These are phyloP conservation scores for Ectobius pallidus DNA, from an alignment of 2,888 invertebrate species.

Conservation along the genomic window DNA sequence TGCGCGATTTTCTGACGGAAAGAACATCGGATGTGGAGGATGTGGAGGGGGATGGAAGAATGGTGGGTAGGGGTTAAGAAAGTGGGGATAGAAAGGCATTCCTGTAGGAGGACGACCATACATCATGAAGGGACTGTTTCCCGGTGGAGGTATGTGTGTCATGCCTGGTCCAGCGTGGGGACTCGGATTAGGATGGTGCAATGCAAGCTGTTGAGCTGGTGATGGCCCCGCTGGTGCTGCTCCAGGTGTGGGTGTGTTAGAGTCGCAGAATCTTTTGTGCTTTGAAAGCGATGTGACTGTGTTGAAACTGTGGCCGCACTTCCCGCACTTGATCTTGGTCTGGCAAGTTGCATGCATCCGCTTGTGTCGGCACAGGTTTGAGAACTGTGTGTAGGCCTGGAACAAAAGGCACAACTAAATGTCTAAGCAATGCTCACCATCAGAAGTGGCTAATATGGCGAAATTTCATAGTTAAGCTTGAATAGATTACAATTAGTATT, in stretches of 20 bases:
- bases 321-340: constrained; percentile 90
- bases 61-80: constrained; percentile 62
- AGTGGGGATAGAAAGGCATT: constrained; percentile 54
- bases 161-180: constrained; percentile 17
- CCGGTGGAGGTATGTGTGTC: constrained; percentile 42
- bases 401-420: constrained; percentile 48
- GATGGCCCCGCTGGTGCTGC: constrained; percentile 41
- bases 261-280: constrained; percentile 96
- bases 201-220: constrained; percentile 55
- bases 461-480: no score
- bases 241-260: constrained; percentile 55
- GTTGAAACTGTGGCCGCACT: constrained; percentile 92
- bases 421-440: constrained; percentile 3
- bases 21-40: constrained; percentile 68
- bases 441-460: neutral
- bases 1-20: constrained; percentile 49
- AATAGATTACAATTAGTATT: no score
- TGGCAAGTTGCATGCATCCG: constrained; percentile 98
- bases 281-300: constrained; percentile 92
- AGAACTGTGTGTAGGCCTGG: constrained; percentile 97
- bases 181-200: constrained; percentile 50
- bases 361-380: constrained; percentile 98
- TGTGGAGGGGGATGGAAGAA: constrained; percentile 48
- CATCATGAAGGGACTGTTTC: constrained; percentile 66
- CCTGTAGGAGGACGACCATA: constrained; percentile 65